Conservation (phyloP, 2,797 vertebrate species). For the Eleutherodactylus coqui region DNA sequence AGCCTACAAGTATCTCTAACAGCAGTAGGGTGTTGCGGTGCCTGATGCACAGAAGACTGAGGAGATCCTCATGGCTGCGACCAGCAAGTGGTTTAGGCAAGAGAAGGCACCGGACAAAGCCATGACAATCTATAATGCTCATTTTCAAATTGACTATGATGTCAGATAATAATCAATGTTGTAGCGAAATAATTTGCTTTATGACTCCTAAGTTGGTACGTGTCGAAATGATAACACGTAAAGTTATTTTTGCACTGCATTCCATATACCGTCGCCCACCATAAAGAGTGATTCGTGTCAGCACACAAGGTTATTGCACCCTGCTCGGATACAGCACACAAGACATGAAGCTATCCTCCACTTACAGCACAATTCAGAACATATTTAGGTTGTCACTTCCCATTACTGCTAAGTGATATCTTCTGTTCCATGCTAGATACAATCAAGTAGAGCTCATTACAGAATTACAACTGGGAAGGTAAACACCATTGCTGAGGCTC, state of each 20-base stretch:
- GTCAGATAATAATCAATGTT: background rate
- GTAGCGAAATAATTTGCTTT: background rate
- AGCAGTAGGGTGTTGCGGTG: too few species aligned
- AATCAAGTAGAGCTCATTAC: conserved; percentile 50
- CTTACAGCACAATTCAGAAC: conserved; percentile 17
- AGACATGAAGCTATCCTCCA: conserved; percentile 39
- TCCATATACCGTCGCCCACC: background rate
- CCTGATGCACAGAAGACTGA: too few species aligned
- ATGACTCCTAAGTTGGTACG: background rate
- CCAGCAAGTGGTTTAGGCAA: too few species aligned
- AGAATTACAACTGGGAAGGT: conserved; percentile 48
- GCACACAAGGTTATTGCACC: background rate
- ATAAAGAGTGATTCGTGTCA: conserved; percentile 1
- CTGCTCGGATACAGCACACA: background rate
- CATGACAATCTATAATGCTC: too few species aligned
- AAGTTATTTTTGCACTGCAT: background rate
- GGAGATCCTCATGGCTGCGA: too few species aligned
- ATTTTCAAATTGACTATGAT: background rate
- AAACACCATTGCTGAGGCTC: conserved; percentile 27
- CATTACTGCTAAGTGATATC: conserved; percentile 32
- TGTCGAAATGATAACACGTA: too few species aligned
- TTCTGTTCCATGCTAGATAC: conserved; percentile 26
- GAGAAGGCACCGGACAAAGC: too few species aligned
- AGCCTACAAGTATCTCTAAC: too few species aligned
- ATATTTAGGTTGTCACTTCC: conserved; percentile 51